Base-by-base conservation (phyloP, 1,140 invertebrate species). In the Oryctes rhinoceros region DNA sequence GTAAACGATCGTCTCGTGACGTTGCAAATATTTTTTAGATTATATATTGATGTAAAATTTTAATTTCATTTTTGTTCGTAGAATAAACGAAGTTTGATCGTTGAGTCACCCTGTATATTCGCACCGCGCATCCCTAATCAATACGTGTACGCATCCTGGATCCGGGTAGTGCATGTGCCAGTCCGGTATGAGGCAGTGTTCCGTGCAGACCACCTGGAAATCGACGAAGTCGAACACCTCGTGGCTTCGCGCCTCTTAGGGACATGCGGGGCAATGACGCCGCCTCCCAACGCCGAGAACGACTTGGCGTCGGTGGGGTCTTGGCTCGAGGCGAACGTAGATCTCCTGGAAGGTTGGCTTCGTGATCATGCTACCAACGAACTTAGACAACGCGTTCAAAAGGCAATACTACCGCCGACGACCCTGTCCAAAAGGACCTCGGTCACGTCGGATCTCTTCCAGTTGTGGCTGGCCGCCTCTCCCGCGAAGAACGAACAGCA, bases 401-500 rank as follows among this genome's bases (percentile, higher is more conserved):
- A 87, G 39, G 87, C 87, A 37, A 83, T 85, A 67, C 24, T 85
- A 1, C 79, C 79, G 5, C 78, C 80, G n/a, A 59, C 74, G 59
- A 75, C 75, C 53, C 75, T 65, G 44, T 65, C 82, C 13, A 92
- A 92, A 78, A 90, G 94, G 67, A 94, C 94, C 79, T 96, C 94
- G 65, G 93, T 96, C 48, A 95, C 94, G 7, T 95, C 94, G 71
- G 95, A 96, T 85, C 89, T 96, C 62, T 96, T 96, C 86, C 94
- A 96, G 84, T 90, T 92, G 77, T 96, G 94, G 94, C 89, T 96
- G 85, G 91, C 93, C 18, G 91, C 92, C 39, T 94, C 92, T 79
- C 93, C 93, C 84, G 87, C 11, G 88, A 87, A 91, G 93, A 92
- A 93, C 94, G 86, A 89, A 84, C 79, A 81, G 10, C 78, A 79